Conservation (phyloP, 2,797 vertebrate genomes). For the Vespertilio murinus region DNA sequence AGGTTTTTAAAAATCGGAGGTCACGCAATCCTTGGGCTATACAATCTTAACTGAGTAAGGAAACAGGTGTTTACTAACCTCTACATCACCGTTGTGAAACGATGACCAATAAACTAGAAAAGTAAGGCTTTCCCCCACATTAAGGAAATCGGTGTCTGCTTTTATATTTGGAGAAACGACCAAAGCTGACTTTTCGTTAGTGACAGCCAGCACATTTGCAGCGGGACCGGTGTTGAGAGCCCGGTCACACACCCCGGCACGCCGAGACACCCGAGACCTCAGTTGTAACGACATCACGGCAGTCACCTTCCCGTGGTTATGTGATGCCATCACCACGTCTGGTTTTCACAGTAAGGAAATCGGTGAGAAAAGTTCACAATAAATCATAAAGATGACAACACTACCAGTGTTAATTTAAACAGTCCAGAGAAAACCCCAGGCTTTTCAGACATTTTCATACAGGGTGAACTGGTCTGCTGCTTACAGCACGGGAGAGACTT, state of each 20-base stretch:
- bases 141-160: not conserved
- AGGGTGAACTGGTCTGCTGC: not conserved
- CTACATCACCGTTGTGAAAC: not conserved
- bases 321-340: fast-evolving
- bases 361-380: not conserved
- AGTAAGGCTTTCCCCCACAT: not conserved
- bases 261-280: not conserved
- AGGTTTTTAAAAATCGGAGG: conserved; percentile 3
- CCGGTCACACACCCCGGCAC: not conserved
- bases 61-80: not conserved
- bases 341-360: conserved; percentile 56
- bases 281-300: not conserved
- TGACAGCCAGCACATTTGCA: not conserved
- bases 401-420: not conserved
- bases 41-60: not conserved
- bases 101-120: not conserved
- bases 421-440: not conserved
- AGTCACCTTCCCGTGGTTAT: not conserved
- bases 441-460: not conserved
- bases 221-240: not conserved
- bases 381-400: not conserved
- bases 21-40: not conserved
- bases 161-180: not conserved
- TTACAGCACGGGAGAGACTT: not conserved
- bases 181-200: not conserved